Conservation (phyloP, 2,797 vertebrate genomes). For the Nothura maculosa region DNA sequence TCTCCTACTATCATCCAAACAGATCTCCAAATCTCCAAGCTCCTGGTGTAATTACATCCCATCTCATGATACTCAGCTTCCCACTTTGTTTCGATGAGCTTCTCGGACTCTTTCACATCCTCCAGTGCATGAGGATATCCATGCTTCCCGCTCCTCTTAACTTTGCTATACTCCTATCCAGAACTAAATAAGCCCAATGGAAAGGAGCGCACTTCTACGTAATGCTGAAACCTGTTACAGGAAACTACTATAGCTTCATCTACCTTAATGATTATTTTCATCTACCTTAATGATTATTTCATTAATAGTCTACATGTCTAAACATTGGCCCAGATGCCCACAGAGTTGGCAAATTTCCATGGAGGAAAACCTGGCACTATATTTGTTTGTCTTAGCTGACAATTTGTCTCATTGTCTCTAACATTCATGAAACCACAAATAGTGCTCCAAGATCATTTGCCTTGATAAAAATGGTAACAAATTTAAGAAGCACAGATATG, state of each 20-base stretch:
- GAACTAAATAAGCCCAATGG: not conserved
- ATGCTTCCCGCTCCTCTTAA: not conserved
- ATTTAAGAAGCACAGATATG: conserved; percentile 26
- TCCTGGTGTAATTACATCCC: not conserved
- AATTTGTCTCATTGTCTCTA: conserved; percentile 64
- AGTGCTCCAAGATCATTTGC: conserved; percentile 32
- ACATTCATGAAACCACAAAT: conserved; percentile 58
- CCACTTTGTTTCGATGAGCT: not conserved
- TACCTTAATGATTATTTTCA: not conserved
- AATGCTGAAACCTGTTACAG: not conserved
- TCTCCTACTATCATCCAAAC: not conserved
- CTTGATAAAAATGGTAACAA: conserved; percentile 52
- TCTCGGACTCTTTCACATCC: not conserved
- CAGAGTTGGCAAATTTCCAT: conserved; percentile 12
- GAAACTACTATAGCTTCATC: not conserved
- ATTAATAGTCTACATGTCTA: not conserved
- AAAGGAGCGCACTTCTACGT: not conserved
- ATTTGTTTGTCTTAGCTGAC: conserved; percentile 55
- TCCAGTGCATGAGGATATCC: not conserved
- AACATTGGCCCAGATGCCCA: not conserved
- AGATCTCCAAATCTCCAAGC: not conserved
- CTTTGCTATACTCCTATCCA: not conserved
- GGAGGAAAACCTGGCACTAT: conserved; percentile 44
- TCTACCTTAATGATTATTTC: not conserved
- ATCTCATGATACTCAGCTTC: not conserved